Evolutionary conservation across 2,113 vertebrate genomes (phyloP), one percentile per base, ranked within the genome.

Genomic region (Anoura caudifer): DNA sequence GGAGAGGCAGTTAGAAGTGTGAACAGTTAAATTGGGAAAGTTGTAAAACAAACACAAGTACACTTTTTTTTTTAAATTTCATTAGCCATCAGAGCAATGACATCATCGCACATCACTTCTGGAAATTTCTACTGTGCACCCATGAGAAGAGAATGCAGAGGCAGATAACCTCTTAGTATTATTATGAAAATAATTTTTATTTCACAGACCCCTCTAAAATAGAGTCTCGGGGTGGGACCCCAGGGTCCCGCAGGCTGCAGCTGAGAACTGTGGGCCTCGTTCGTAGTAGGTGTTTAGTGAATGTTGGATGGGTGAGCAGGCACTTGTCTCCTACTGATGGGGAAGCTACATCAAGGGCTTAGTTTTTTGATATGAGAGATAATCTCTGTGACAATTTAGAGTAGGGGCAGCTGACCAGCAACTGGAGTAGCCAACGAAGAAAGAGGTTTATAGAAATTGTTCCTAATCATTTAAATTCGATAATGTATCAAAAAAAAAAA

Each of bases 341-440:
- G 79, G 24, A 90, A 69, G 76, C 94, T 85, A 63, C 76, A 43
- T 81, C 70, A 81, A 91, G 4, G 45, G 36, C 22, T 91, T 72
- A 45, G 59, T 77, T 93, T 91, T 85, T 20, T 86, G 41, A 26
- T 92, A 28, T 59, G 33, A 83, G n/a, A 85, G 45, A 67, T 2
- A 87, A 96, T 22, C 14, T 90, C 43, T 76, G 16, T 91, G 69
- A 75, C 61, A 95, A 8, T 94, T 84, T 87, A 82, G 31, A 79
- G 33, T 90, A 63, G 36, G 47, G 33, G 8, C 28, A 95, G 1
- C 59, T 91, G 38, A 50, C 22, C 28, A 87, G 47, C 43, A 89
- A 7, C 41, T 50, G n/a, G 59, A 79, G 26, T 80, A 63, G n/a
- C 41, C 38, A 85, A 77, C 11, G 52, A 72, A 56, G 63, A 81